Conservation (phyloP, 2,113 vertebrate genomes). For the Alethe castanea region DNA sequence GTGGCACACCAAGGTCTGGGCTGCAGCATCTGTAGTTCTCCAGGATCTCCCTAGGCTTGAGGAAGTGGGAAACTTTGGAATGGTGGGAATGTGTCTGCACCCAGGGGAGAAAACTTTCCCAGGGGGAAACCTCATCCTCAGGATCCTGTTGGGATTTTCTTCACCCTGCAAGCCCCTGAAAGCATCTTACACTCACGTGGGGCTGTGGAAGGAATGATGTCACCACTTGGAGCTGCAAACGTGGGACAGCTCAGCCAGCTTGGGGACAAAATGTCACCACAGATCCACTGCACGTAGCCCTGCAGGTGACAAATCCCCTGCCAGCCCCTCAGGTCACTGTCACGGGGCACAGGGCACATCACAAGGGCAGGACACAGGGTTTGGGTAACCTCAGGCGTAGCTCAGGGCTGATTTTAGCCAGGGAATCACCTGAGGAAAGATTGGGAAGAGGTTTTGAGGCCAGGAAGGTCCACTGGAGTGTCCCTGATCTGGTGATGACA, state of each 20-base stretch:
- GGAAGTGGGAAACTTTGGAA: not conserved
- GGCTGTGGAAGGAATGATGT: not conserved
- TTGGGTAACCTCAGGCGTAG: not conserved
- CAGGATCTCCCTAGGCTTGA: not conserved
- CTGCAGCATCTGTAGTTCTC: not conserved
- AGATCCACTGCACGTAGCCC: not conserved
- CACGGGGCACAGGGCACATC: rapidly evolving
- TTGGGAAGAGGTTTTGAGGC: not conserved
- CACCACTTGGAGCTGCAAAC: not conserved
- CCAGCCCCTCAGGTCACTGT: not conserved
- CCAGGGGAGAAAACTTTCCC: not conserved
- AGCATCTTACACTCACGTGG: rapidly evolving
- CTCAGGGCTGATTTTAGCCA: not conserved
- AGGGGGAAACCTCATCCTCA: not conserved
- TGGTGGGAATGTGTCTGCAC: not conserved
- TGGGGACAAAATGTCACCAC: not conserved
- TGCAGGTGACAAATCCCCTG: not conserved
- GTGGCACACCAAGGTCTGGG: rapidly evolving
- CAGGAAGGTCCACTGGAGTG: not conserved
- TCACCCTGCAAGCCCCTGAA: not conserved
- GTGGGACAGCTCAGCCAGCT: rapidly evolving
- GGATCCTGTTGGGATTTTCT: not conserved
- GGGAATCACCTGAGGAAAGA: not conserved
- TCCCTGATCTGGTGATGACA: not conserved
- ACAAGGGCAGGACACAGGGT: not conserved